Base-by-base conservation (phyloP, 2,113 vertebrate genomes). In the Thinocorus orbignyianus region DNA sequence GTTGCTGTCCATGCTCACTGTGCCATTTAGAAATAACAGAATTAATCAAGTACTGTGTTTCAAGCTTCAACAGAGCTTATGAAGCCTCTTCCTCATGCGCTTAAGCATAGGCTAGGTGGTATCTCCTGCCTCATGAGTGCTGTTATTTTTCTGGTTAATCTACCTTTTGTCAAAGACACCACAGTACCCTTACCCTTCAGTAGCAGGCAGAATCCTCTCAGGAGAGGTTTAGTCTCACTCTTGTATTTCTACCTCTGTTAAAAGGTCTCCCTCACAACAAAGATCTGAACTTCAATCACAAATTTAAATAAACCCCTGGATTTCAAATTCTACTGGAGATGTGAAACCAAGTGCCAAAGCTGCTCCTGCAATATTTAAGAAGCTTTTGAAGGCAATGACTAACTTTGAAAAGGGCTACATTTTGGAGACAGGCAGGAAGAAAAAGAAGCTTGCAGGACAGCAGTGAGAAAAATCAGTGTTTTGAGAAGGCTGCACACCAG, bases 141-240 rank as follows among this genome's bases (percentile, higher is more conserved):
- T 74, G 33, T 7, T 46, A 0, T 2, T 42, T 46, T 52, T 70
- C 11, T 25, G 1, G 6, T 6, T 19, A 11, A 39, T 49, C 18
- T 88, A 24, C 22, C 5, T 86, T 71, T 49, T 93, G 62, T 51
- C 39, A 79, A 52, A 81, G 49, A 10, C 20, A 80, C 9, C 22
- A 37, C 11, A 44, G 39, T 15, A 48, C 30, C 23, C 11, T 66
- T 48, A n/a, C 30, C 58, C 72, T 82, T 85, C 65, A 60, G 77
- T 23, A 82, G 37, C 1, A 1, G 31, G 62, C 18, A 89, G 52
- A 35, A 86, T 23, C 10, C n/a, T 66, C 30, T 46, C 62, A 83
- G 64, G 35, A 95, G 48, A 81, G 24, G 22, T 17, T 74, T 46
- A 57, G 18, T 18, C 51, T 72, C 1, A 1, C 18, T 81, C 44